A percentile compares a stretch with the other conserved stretches of the same genome.
phyloP scores from a whole-genome alignment of 2,888 invertebrate genomes.

The Agrotis segetum region DNA sequence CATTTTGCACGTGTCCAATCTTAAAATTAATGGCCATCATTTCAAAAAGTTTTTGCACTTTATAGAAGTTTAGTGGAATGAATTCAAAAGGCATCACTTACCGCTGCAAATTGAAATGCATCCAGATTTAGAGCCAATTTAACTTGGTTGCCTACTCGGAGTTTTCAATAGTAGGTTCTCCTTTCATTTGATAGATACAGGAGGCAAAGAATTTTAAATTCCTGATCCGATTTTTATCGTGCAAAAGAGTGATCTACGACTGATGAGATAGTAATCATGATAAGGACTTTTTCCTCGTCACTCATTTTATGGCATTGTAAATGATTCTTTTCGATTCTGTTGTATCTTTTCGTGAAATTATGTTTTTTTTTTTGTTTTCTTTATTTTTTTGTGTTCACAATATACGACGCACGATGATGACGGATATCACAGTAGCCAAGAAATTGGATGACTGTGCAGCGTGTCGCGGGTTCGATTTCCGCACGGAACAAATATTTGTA shows the following conservation, averaged over 20 bases:
- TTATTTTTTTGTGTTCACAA: neutral
- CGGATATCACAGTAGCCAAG: too few species aligned
- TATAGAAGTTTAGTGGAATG: slow-evolving; percentile 51
- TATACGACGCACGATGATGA: too few species aligned
- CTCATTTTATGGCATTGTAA: slow-evolving; percentile 8
- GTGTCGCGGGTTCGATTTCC: too few species aligned
- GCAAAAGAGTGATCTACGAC: slow-evolving; percentile 14
- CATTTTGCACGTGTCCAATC: slow-evolving; percentile 24
- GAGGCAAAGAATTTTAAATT: slow-evolving; percentile 50
- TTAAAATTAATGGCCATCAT: slow-evolving; percentile 36
- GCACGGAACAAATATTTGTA: too few species aligned
- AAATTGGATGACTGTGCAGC: too few species aligned
- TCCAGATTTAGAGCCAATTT: slow-evolving; percentile 76
- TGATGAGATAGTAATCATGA: slow-evolving; percentile 30
- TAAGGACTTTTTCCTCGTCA: slow-evolving; percentile 1
- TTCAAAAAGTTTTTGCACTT: slow-evolving; percentile 47
- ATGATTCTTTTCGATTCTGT: neutral
- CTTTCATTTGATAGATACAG: slow-evolving; percentile 50
- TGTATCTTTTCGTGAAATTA: neutral
- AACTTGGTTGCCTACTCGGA: slow-evolving; percentile 70
- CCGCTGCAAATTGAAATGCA: slow-evolving; percentile 67
- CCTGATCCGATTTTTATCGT: slow-evolving; percentile 43
- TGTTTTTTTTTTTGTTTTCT: neutral
- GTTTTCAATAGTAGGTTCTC: slow-evolving; percentile 62
- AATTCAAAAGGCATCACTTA: slow-evolving; percentile 55